Percentiles rank a stretch among this genome's conserved stretches.
phyloP scores from a whole-genome alignment of 2,888 invertebrate genomes.

The Meiosimyza platycephala region DNA sequence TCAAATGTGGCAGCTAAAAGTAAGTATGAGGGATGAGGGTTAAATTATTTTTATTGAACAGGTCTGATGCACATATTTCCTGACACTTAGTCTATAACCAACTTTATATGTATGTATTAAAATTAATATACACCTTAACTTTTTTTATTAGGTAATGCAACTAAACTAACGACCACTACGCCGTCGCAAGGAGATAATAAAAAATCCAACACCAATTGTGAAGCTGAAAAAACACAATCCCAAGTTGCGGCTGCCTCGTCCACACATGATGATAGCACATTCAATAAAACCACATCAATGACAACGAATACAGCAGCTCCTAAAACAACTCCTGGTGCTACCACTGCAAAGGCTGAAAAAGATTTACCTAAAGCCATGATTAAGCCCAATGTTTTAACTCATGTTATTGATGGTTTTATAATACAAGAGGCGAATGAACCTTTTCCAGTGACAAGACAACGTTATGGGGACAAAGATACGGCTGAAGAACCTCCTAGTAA shows the following conservation, averaged over 20 bases:
- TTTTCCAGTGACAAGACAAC: constrained; percentile 80
- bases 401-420: constrained; percentile 96
- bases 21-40: not conserved
- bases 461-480: constrained; percentile 72
- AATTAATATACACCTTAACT: not conserved
- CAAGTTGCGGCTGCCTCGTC: constrained; percentile 31
- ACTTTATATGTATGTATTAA: not conserved
- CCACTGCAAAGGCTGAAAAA: constrained; percentile 59
- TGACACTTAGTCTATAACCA: not conserved
- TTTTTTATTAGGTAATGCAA: constrained; percentile 1
- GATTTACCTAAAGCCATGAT: constrained; percentile 89
- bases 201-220: constrained; percentile 1
- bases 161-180: constrained; percentile 19
- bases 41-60: too few relatives aligned
- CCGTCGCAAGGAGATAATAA: constrained; percentile 19
- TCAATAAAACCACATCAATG: constrained; percentile 37
- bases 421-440: constrained; percentile 95
- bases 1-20: constrained; percentile 29
- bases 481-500: constrained; percentile 84
- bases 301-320: constrained; percentile 44
- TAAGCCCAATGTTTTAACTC: constrained; percentile 94
- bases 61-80: too few relatives aligned
- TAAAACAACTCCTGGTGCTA: constrained; percentile 58
- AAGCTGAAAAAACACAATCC: not conserved
- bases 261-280: constrained; percentile 30